These are phyloP conservation scores for Bugulina stolonifera DNA, from an alignment of 2,888 invertebrate species.

Conservation along the genomic window DNA sequence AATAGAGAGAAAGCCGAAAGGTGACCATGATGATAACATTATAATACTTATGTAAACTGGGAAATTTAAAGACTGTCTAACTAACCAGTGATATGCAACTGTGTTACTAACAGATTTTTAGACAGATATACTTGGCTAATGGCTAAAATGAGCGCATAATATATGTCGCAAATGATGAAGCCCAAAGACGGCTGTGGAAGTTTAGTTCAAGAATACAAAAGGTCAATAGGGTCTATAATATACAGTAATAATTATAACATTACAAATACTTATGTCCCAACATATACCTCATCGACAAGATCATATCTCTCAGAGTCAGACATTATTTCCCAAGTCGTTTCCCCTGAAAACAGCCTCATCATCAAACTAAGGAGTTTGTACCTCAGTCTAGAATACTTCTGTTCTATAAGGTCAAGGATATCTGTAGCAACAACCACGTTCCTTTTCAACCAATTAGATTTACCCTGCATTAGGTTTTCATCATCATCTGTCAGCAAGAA, in stretches of 20 bases:
- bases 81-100: too few species aligned
- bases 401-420: constrained; percentile 38
- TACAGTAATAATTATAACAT: too few species aligned
- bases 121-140: not conserved
- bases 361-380: constrained; percentile 40
- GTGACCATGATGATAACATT: too few species aligned
- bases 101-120: not conserved
- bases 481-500: constrained; percentile 44
- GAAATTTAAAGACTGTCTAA: too few species aligned
- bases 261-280: too few species aligned
- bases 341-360: constrained; percentile 31
- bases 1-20: too few species aligned
- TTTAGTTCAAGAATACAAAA: too few species aligned
- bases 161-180: not conserved
- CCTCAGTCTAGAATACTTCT: constrained; percentile 39
- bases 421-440: constrained; percentile 33
- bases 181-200: not conserved
- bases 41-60: too few species aligned
- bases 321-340: constrained; percentile 19
- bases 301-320: not conserved
- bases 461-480: constrained; percentile 34
- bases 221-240: too few species aligned
- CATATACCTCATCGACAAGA: constrained; percentile 20
- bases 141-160: not conserved
- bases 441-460: constrained; percentile 31